Evolutionary conservation across 2,888 invertebrate genomes (phyloP).

Genomic region (Melanostoma mellinum): DNA sequence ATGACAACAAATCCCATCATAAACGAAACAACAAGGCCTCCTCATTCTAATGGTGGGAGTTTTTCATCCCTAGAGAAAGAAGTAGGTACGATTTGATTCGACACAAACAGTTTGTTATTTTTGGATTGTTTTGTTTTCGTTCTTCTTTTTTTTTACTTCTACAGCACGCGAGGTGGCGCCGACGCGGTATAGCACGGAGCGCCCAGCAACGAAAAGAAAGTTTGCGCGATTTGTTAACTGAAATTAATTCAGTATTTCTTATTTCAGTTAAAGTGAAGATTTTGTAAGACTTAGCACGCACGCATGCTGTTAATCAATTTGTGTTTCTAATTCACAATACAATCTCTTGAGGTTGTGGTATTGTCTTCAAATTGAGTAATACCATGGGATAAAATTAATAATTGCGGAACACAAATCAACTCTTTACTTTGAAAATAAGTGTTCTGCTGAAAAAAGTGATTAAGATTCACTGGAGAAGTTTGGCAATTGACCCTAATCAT

Average conservation of each 20-base stretch:
- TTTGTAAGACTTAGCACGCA: conserved; percentile 47
- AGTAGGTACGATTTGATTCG: conserved; percentile 79
- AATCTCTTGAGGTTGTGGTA: too few species aligned
- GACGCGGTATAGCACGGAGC: background rate
- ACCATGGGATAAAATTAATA: too few species aligned
- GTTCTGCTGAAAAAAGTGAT: background rate
- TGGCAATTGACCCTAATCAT: conserved; percentile 11
- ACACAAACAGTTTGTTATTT: conserved; percentile 13
- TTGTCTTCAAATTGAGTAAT: too few species aligned
- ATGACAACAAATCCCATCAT: conserved; percentile 70
- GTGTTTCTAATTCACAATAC: conserved; percentile 6
- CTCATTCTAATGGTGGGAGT: conserved; percentile 73
- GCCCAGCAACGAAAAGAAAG: conserved; percentile 52
- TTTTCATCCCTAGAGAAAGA: conserved; percentile 80
- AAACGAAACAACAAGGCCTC: conserved; percentile 47
- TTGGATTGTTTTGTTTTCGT: conserved; percentile 9
- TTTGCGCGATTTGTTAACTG: conserved; percentile 27
- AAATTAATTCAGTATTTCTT: conserved; percentile 17
- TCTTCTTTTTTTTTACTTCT: background rate
- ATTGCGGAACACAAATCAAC: too few species aligned
- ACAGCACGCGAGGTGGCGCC: conserved; percentile 22
- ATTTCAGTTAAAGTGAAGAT: conserved; percentile 34
- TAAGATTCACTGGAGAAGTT: background rate
- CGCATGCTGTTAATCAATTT: conserved; percentile 12
- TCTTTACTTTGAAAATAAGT: background rate